These are phyloP conservation scores for Ormyrus nitidulus DNA, from an alignment of 2,888 invertebrate species.

Conservation along the genomic window DNA sequence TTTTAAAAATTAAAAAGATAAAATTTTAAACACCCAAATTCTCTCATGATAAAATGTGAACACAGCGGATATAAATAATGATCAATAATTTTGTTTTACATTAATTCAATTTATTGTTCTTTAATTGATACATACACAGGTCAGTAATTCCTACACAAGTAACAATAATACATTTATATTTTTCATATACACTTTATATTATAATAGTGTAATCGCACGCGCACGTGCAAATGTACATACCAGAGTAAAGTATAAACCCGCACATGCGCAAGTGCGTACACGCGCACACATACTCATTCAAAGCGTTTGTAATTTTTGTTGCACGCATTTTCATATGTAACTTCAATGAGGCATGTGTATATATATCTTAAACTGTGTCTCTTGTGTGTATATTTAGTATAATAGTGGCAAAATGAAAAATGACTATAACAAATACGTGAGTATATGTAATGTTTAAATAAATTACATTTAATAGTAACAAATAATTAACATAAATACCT, in stretches of 20 bases:
- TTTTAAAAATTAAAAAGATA: background rate
- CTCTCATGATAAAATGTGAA: background rate
- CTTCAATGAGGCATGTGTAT: background rate
- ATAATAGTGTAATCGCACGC: constrained; percentile 35
- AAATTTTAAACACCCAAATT: background rate
- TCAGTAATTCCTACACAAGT: constrained; percentile 57
- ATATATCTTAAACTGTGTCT: background rate
- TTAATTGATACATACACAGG: constrained; percentile 58
- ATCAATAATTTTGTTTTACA: constrained; percentile 33
- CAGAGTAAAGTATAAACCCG: background rate
- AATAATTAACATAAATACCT: constrained; percentile 51
- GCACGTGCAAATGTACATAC: constrained; percentile 3
- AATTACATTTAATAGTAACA: constrained; percentile 44
- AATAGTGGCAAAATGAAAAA: constrained; percentile 36
- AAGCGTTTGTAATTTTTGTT: constrained; percentile 34
- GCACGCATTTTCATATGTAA: constrained; percentile 10
- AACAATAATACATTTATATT: constrained; percentile 59
- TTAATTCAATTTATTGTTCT: constrained; percentile 55
- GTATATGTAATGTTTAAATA: constrained; percentile 46
- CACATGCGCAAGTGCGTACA: background rate
- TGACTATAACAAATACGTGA: constrained; percentile 9
- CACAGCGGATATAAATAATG: background rate
- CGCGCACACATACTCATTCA: constrained; percentile 33
- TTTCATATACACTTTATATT: constrained; percentile 55
- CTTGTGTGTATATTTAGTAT: constrained; percentile 18